Evolutionary conservation across 2,888 invertebrate species (phyloP).

Genomic region (Caenorhabditis macrosperma): DNA sequence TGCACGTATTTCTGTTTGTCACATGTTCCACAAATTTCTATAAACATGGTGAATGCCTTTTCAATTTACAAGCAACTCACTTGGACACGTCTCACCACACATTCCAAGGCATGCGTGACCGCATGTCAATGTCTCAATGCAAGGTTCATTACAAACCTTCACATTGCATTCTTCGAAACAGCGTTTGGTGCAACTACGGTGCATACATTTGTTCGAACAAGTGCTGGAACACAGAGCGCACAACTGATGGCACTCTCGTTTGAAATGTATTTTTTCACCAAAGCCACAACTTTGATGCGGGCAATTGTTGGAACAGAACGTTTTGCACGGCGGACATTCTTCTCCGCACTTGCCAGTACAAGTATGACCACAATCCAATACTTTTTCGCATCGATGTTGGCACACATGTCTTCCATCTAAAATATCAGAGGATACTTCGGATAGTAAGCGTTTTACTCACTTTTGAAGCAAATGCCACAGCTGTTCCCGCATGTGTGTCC

Average conservation of each 20-base stretch:
- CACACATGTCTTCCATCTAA: conserved; percentile 60
- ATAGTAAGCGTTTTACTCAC: background rate
- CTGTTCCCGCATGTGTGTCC: conserved; percentile 36
- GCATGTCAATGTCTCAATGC: conserved; percentile 82
- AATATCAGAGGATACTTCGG: background rate
- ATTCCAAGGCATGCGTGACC: conserved; percentile 86
- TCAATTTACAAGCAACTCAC: conserved; percentile 9
- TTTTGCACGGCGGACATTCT: conserved; percentile 79
- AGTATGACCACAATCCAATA: conserved; percentile 84
- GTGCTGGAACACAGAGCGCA: conserved; percentile 80
- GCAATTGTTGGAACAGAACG: conserved; percentile 34
- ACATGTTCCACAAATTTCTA: conserved; percentile 83
- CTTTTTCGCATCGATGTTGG: conserved; percentile 83
- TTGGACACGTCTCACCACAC: conserved; percentile 86
- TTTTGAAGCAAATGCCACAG: conserved; percentile 35
- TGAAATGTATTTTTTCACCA: conserved; percentile 33
- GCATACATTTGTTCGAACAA: conserved; percentile 81
- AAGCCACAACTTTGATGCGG: conserved; percentile 44
- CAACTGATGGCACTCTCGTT: conserved; percentile 69
- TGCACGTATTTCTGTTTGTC: conserved; percentile 79
- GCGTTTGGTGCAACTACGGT: conserved; percentile 76
- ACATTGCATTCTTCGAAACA: conserved; percentile 81
- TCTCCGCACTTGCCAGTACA: conserved; percentile 77
- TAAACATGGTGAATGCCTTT: conserved; percentile 2
- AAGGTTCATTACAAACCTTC: conserved; percentile 80